These are phyloP conservation scores for Hypocryptadius cinnamomeus DNA, from an alignment of 2,113 vertebrate species.

Conservation along the genomic window DNA sequence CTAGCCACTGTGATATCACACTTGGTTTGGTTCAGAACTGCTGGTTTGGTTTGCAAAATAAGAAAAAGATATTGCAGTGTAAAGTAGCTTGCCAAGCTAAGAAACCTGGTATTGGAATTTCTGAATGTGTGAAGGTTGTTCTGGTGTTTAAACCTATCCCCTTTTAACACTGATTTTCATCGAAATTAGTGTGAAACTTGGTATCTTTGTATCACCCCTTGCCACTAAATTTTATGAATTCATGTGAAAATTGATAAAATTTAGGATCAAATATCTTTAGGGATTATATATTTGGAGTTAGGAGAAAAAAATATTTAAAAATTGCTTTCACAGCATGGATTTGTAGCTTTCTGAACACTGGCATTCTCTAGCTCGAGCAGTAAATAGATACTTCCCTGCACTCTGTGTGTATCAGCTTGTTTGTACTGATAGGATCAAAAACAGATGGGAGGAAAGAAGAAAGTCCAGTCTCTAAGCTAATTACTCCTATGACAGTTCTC, in stretches of 20 bases:
- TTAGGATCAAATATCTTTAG: neutral
- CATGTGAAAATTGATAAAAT: neutral
- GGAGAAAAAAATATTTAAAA: neutral
- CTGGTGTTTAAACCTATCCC: neutral
- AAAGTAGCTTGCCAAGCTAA: neutral
- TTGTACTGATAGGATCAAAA: neutral
- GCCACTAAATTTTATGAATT: neutral
- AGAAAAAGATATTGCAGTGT: neutral
- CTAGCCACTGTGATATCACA: neutral
- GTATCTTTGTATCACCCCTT: neutral
- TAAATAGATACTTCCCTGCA: neutral
- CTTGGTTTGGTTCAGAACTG: neutral
- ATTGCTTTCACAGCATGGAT: neutral
- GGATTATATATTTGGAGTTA: neutral
- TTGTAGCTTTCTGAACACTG: neutral
- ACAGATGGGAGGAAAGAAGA: accelerated
- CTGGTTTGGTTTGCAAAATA: neutral
- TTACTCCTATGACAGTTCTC: neutral
- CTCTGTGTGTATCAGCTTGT: neutral
- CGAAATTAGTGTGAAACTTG: neutral
- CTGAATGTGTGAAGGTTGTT: neutral
- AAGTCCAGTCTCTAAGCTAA: neutral
- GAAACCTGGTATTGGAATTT: neutral
- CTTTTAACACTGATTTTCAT: neutral
- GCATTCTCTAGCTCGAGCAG: neutral